Evolutionary conservation across 2,888 invertebrate genomes (phyloP).

Genomic region (Limnephilus lunatus): DNA sequence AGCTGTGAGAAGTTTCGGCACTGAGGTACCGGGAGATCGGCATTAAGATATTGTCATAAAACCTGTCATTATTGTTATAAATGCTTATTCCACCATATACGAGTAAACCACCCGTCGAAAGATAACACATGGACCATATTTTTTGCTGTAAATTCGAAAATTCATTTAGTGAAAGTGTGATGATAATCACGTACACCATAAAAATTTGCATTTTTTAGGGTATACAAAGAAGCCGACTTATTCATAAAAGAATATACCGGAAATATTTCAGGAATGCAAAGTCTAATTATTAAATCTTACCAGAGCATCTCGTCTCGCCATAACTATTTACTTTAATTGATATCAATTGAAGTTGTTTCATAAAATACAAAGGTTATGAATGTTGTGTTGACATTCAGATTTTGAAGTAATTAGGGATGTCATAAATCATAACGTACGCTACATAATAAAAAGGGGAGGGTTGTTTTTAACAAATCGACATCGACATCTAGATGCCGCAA

Average conservation of each 20-base stretch:
- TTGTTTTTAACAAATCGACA: not conserved
- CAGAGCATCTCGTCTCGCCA: not conserved
- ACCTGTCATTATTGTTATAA: slow-evolving; percentile 86
- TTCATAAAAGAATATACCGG: not conserved
- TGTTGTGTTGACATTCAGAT: not conserved
- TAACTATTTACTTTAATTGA: not conserved
- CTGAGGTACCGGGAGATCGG: slow-evolving; percentile 84
- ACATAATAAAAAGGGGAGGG: not conserved
- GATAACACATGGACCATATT: slow-evolving; percentile 81
- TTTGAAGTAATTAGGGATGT: not conserved
- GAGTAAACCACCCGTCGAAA: slow-evolving; percentile 81
- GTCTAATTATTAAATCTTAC: not conserved
- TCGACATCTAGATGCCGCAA: not conserved
- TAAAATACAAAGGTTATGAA: slow-evolving; percentile 2
- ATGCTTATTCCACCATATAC: slow-evolving; percentile 83
- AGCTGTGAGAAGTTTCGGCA: slow-evolving; percentile 89
- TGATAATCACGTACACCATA: not conserved
- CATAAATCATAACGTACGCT: not conserved
- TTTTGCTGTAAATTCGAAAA: slow-evolving; percentile 78
- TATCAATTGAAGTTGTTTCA: not conserved
- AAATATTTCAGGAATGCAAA: not conserved
- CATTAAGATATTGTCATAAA: slow-evolving; percentile 85
- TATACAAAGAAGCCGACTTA: not conserved
- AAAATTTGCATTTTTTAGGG: not conserved
- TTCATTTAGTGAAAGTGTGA: slow-evolving; percentile 7